phyloP scores from a whole-genome alignment of 2,888 invertebrate species.

The Marasmarcha lunaedactyla region DNA sequence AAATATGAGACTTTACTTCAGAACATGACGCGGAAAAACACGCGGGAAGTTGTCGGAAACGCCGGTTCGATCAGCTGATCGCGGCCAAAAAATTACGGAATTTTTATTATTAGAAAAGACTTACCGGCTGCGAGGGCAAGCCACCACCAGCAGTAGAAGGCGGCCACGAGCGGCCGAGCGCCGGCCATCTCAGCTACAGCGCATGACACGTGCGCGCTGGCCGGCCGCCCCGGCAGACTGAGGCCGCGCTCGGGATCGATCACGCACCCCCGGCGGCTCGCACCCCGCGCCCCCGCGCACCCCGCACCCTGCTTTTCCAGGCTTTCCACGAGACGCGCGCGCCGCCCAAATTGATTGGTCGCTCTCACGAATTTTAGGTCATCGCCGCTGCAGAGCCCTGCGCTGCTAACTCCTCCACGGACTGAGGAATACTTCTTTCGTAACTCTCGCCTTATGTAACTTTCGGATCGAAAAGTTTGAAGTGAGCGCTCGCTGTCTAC shows the following conservation, averaged over 20 bases:
- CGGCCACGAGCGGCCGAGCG: constrained; percentile 70
- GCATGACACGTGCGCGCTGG: constrained; percentile 67
- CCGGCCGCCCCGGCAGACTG: constrained; percentile 69
- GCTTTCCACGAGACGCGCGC: constrained; percentile 65
- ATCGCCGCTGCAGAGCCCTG: constrained; percentile 53
- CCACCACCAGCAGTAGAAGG: constrained; percentile 67
- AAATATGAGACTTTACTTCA: background rate
- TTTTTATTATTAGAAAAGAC: no score
- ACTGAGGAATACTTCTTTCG: no score
- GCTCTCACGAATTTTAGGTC: constrained; percentile 64
- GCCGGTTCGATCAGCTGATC: constrained; percentile 37
- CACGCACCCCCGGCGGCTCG: constrained; percentile 44
- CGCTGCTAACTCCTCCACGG: constrained; percentile 15
- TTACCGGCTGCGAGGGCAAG: constrained; percentile 65
- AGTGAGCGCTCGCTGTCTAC: no score
- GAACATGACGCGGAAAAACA: background rate
- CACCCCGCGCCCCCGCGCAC: constrained; percentile 46
- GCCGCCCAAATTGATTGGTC: constrained; percentile 68
- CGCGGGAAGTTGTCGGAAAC: background rate
- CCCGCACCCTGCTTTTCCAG: constrained; percentile 57
- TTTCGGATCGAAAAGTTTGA: no score
- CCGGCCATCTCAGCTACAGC: constrained; percentile 68
- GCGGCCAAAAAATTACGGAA: no score
- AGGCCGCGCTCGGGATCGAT: constrained; percentile 38
- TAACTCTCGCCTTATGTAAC: no score